These are phyloP conservation scores for Cebus imitator DNA, from an alignment of 2,113 vertebrate genomes.

Conservation along the genomic window DNA sequence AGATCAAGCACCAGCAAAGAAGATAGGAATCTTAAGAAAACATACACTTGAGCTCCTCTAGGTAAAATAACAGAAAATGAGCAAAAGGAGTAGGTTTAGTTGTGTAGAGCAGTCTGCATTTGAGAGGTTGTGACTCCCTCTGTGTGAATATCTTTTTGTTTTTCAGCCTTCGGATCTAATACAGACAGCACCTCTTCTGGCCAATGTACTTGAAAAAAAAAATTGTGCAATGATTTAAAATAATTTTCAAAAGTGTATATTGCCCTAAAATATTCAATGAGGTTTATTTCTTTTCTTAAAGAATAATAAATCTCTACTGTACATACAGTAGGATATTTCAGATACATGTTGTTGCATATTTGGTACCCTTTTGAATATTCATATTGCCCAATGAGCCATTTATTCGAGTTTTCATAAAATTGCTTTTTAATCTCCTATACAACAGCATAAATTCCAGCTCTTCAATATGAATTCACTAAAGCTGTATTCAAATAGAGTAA, in stretches of 20 bases:
- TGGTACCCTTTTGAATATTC: conserved; percentile 53
- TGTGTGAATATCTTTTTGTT: not conserved
- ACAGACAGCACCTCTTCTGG: not conserved
- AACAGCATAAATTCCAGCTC: conserved; percentile 33
- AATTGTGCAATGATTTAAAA: conserved; percentile 1
- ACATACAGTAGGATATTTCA: conserved; percentile 3
- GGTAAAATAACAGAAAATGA: not conserved
- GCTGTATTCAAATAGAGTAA: conserved; percentile 57
- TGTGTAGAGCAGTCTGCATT: not conserved
- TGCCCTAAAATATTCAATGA: conserved; percentile 26
- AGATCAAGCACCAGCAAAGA: conserved; percentile 6
- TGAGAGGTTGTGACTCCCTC: not conserved
- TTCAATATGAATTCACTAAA: conserved; percentile 53
- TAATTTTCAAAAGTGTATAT: not conserved
- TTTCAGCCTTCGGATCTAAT: not conserved
- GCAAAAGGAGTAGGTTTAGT: not conserved
- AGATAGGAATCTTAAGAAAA: not conserved
- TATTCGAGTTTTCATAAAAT: conserved; percentile 44
- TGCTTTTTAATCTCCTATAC: conserved; percentile 17
- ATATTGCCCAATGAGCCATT: conserved; percentile 42
- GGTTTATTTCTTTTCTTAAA: conserved; percentile 30
- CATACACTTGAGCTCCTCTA: not conserved
- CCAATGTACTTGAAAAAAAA: not conserved
- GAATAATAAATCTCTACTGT: conserved; percentile 11
- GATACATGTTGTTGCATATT: conserved; percentile 13